phyloP scores from a whole-genome alignment of 2,113 vertebrate species.

The Hipposideros armiger region DNA sequence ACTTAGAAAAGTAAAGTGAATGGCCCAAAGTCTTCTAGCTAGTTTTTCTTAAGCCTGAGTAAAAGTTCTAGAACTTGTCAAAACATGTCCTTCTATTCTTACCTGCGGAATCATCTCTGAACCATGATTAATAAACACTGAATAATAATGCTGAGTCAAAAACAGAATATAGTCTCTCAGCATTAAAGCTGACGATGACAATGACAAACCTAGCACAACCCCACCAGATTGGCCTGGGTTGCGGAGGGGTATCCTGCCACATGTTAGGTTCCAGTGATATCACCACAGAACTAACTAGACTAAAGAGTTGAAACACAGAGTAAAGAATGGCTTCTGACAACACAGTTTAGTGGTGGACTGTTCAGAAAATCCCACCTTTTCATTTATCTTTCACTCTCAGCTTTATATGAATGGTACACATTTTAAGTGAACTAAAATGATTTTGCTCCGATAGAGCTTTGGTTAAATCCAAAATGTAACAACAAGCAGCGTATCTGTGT shows the following conservation, averaged over 20 bases:
- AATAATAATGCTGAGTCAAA: conserved; percentile 18
- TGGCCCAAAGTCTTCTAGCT: background rate
- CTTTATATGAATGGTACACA: background rate
- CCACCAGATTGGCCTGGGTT: background rate
- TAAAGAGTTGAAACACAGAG: background rate
- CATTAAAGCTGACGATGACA: background rate
- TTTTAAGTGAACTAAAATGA: conserved; percentile 44
- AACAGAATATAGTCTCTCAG: background rate
- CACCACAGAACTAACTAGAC: background rate
- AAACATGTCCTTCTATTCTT: conserved; percentile 6
- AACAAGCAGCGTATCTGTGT: background rate
- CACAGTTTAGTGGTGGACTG: background rate
- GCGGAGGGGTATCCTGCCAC: background rate
- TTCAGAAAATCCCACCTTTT: background rate
- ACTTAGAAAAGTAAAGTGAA: background rate
- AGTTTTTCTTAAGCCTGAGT: background rate
- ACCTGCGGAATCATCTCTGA: background rate
- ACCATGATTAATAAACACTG: background rate
- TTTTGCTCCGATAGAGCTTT: background rate
- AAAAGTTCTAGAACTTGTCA: background rate
- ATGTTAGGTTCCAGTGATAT: background rate
- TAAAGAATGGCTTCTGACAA: background rate
- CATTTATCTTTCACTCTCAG: background rate
- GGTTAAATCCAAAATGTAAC: conserved; percentile 32
- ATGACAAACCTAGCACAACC: background rate